Percentiles rank a stretch among this genome's conserved stretches.
phyloP scores from a whole-genome alignment of 1,140 invertebrate species.

The Tetragnatha versicolor region DNA sequence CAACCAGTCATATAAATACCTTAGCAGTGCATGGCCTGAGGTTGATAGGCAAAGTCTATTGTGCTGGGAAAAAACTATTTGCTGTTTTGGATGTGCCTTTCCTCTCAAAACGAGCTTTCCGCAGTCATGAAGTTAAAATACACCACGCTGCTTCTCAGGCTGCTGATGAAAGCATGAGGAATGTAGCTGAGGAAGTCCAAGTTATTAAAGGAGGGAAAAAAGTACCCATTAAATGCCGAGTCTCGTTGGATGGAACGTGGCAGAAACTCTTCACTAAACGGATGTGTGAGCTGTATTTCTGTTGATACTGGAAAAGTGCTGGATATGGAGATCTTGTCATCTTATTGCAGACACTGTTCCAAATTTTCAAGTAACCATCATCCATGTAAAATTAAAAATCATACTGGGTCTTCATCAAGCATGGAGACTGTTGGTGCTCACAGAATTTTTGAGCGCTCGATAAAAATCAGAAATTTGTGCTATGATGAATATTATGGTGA shows the following conservation, averaged over 20 bases:
- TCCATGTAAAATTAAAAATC: neutral
- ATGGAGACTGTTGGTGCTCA: neutral
- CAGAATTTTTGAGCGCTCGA: slow-evolving; percentile 2
- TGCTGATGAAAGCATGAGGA: too few species aligned
- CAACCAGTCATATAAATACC: too few species aligned
- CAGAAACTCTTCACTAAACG: slow-evolving; percentile 12
- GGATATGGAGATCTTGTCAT: neutral
- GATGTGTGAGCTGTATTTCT: neutral
- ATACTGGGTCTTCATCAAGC: neutral
- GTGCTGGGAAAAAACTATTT: too few species aligned
- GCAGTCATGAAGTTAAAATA: too few species aligned
- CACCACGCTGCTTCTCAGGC: too few species aligned
- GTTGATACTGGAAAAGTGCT: slow-evolving; percentile 18
- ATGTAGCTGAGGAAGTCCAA: neutral
- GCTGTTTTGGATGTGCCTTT: too few species aligned
- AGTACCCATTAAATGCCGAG: slow-evolving; percentile 11
- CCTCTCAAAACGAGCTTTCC: too few species aligned
- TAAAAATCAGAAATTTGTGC: neutral
- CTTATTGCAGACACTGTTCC: neutral
- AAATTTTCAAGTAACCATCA: neutral
- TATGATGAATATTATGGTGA: slow-evolving; percentile 20
- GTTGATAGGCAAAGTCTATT: too few species aligned
- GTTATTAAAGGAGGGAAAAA: neutral
- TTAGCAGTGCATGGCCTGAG: too few species aligned
- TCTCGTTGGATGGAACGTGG: neutral